Evolutionary conservation across 2,113 vertebrate genomes (phyloP).

Genomic region (Dissostichus mawsoni): DNA sequence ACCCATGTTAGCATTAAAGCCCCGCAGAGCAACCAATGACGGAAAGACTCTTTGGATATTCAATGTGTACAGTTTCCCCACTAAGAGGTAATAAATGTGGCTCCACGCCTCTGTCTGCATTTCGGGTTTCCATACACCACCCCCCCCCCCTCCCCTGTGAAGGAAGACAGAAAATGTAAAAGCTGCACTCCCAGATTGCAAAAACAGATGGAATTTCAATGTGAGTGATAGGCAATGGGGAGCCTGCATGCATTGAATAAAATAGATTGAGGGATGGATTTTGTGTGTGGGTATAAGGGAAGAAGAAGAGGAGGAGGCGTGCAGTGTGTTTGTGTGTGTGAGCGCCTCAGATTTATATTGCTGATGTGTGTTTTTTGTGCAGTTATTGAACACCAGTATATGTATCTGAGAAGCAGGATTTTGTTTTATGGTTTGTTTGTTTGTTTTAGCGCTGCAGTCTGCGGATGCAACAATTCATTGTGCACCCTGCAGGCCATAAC

Average conservation of each 20-base stretch:
- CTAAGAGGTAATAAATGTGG: slow-evolving; percentile 43
- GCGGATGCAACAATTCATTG: slow-evolving; percentile 12
- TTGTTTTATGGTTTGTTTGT: background rate
- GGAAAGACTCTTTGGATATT: slow-evolving; percentile 10
- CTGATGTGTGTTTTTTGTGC: slow-evolving; percentile 38
- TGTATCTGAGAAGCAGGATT: background rate
- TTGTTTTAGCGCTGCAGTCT: slow-evolving; percentile 21
- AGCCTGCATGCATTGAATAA: slow-evolving; percentile 54
- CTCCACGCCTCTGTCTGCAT: slow-evolving; percentile 13
- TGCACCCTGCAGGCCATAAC: background rate
- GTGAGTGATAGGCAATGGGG: slow-evolving; percentile 60
- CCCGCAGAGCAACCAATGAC: slow-evolving; percentile 1
- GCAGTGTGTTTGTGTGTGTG: slow-evolving; percentile 8
- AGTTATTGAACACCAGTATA: slow-evolving; percentile 23
- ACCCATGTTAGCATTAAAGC: background rate
- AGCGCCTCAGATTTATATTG: slow-evolving; percentile 1
- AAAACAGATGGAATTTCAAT: slow-evolving; percentile 74
- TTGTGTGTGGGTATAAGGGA: slow-evolving; percentile 5
- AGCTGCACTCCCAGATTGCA: slow-evolving; percentile 59
- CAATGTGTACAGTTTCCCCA: slow-evolving; percentile 9
- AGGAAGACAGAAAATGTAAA: slow-evolving; percentile 36
- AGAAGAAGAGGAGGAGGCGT: background rate
- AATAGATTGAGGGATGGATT: slow-evolving; percentile 43
- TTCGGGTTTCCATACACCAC: slow-evolving; percentile 28
- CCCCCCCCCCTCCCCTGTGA: background rate